Evolutionary conservation across 2,888 invertebrate genomes (phyloP), one percentile per base, ranked within the genome.

Genomic region (Phengaris arion): DNA sequence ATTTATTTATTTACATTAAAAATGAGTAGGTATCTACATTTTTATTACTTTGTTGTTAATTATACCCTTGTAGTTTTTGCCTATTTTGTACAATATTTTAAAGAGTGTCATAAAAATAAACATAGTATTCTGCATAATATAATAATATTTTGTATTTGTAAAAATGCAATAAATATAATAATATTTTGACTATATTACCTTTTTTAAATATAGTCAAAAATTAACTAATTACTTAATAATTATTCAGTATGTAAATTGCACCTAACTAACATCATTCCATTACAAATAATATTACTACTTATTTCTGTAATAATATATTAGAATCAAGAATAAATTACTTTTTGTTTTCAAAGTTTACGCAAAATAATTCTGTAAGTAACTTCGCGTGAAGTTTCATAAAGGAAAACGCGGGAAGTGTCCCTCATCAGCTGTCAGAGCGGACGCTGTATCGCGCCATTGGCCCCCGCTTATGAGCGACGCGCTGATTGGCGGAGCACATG

Each of bases 361-460:
- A n/a, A 46, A 48, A 69, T 13, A n/a, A 9, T 69, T 69, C 13
- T 2, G 5, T 3, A 13, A 69, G 15, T 51, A 68, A 45, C 46
- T 70, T 70, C 0, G n/a, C 70, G 15, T 10, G 6, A 72, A 52
- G 6, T 64, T 35, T 2, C 4, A 6, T 22, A 12, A 72, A 22
- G 70, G 54, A 59, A 75, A 48, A 74, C 74, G 75, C 78, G 78
- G 81, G 79, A 80, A 79, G 74, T 75, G 82, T 90, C 89, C 86
- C 92, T 92, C 84, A 92, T 92, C 89, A 93, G 93, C 88, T 90
- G 91, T 89, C 84, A 86, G 86, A 86, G 79, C 74, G 82, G 85
- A 86, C 87, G 87, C 93, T 93, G 81, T 87, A 88, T 81, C 92
- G 92, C 87, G 82, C 85, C 85, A 93, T 93, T 92, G 93, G 93